Evolutionary conservation across 2,113 vertebrate genomes (phyloP).

Genomic region (Halcyon malimbica): DNA sequence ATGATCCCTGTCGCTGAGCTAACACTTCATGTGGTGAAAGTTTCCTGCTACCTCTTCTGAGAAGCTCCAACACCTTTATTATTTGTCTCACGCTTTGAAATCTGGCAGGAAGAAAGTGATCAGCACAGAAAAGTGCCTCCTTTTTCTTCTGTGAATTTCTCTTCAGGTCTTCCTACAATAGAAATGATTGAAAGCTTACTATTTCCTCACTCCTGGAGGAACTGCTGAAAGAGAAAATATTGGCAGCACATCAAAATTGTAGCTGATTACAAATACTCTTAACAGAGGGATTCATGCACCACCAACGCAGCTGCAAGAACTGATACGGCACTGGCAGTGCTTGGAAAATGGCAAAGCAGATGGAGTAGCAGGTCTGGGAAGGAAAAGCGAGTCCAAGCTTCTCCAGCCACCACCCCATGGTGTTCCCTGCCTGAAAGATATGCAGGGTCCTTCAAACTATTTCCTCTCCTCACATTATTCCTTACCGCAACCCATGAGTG

Average conservation of each 20-base stretch:
- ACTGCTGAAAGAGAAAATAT: neutral
- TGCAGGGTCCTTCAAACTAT: neutral
- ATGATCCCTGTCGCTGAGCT: neutral
- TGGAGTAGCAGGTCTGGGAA: neutral
- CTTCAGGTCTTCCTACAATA: neutral
- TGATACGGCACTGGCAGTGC: neutral
- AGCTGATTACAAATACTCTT: neutral
- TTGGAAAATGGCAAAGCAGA: neutral
- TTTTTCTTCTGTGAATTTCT: neutral
- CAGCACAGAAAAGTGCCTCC: neutral
- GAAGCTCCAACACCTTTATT: neutral
- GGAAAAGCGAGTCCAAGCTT: neutral
- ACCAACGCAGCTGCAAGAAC: neutral
- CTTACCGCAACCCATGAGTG: accelerated
- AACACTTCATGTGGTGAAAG: neutral
- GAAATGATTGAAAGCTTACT: neutral
- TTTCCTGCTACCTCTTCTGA: neutral
- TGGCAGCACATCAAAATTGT: neutral
- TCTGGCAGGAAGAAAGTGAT: neutral
- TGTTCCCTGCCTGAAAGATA: neutral
- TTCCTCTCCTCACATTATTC: neutral
- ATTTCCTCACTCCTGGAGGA: neutral
- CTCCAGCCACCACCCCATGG: neutral
- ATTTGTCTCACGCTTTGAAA: neutral
- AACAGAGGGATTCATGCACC: neutral